A percentile compares a stretch with the other conserved stretches of the same genome.
Conservation (phyloP, 2,888 invertebrate species). For the Vanessa cardui region DNA sequence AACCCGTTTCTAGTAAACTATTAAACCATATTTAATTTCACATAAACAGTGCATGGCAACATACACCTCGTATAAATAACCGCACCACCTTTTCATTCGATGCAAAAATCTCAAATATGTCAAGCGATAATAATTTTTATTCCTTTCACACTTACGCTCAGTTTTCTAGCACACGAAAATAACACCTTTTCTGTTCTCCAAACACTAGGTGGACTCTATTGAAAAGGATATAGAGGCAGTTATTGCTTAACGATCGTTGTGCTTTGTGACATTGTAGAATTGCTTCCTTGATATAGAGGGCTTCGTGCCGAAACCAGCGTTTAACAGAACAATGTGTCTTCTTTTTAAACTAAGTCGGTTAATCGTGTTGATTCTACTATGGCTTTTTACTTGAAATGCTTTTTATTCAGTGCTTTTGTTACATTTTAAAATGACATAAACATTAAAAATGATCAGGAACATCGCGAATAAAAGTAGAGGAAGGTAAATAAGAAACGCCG, state of each 20-base stretch:
- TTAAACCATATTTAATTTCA: constrained; percentile 77
- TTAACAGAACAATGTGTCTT: constrained; percentile 73
- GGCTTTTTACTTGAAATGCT: constrained; percentile 39
- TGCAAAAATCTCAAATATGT: constrained; percentile 50
- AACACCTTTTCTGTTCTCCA: constrained; percentile 39
- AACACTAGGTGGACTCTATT: constrained; percentile 48
- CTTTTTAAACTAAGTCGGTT: constrained; percentile 69
- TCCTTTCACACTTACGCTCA: constrained; percentile 50
- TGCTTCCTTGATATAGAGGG: constrained; percentile 66
- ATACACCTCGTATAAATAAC: constrained; percentile 69
- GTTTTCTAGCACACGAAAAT: constrained; percentile 51
- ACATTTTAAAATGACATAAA: constrained; percentile 13
- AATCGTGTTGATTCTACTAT: constrained; percentile 62
- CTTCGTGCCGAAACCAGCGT: constrained; percentile 80
- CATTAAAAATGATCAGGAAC: constrained; percentile 9
- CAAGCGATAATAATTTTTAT: constrained; percentile 60
- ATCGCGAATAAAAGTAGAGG: not conserved
- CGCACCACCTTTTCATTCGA: constrained; percentile 56
- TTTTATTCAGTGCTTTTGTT: constrained; percentile 15
- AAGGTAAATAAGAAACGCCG: not conserved
- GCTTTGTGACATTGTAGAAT: constrained; percentile 59
- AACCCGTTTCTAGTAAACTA: constrained; percentile 73
- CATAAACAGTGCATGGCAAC: constrained; percentile 72
- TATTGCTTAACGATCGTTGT: constrained; percentile 47
- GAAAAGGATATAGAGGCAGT: constrained; percentile 46